Evolutionary conservation across 2,113 vertebrate species (phyloP), one percentile per base, ranked within the genome.

Genomic region (Suncus etruscus): DNA sequence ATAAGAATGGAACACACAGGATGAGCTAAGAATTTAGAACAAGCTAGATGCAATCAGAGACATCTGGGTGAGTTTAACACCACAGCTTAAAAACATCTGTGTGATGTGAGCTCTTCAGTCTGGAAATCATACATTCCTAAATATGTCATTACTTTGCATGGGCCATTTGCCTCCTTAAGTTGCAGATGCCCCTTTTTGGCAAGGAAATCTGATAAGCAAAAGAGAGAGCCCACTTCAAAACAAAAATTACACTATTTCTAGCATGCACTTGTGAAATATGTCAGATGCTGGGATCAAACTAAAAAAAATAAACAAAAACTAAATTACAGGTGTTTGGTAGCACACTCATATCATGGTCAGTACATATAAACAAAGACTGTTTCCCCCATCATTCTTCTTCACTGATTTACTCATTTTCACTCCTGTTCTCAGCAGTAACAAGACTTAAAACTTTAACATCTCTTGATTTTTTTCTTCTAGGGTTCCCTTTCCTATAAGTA

Each of bases 61-160:
- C 83, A 96, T 94, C 92, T 96, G 95, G 70, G 77, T 85, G 4
- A 81, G 83, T 95, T 97, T 95, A 95, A 90, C 68, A 85, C 70
- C 32, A 94, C 22, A 89, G 73, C 91, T 96, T 32, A 88, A 85
- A 93, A 95, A 94, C 83, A 96, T 93, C 95, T 96, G 95, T 54
- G 61, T 87, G 1, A 81, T 80, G 94, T 97, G 88, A 95, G 83
- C 72, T 86, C 68, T 18, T 68, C 3, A 86, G 50, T 82, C 50
- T 94, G 94, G 86, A 95, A 97, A 95, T 95, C 76, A 39, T 48
- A 78, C 45, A 4, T 94, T 86, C 45, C 15, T 27, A 86, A 94
- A 74, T 70, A 50, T 94, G 73, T 75, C 69, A 58, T 94, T 65
- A 86, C 54, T 70, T 58, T 75, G 92, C 48, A 78, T 87, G 58